Evolutionary conservation across 2,888 invertebrate species (phyloP).

Genomic region (Synergus gifuensis): DNA sequence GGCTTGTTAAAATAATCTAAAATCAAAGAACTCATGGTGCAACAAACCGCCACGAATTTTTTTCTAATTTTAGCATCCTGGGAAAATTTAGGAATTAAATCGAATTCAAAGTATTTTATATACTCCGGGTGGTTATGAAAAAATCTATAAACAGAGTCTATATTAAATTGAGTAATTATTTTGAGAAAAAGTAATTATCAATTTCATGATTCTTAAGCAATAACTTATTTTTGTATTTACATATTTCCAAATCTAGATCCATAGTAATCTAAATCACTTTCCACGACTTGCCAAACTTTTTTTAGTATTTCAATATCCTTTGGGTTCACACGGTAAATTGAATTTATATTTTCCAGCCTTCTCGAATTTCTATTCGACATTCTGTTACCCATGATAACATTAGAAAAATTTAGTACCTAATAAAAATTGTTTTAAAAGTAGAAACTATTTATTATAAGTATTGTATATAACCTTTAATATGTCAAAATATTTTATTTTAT

Average conservation of each 20-base stretch:
- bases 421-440: neutral
- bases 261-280: constrained; percentile 49
- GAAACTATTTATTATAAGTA: neutral
- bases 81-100: constrained; percentile 50
- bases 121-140: constrained; percentile 53
- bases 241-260: constrained; percentile 48
- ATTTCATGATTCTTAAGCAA: neutral
- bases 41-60: constrained; percentile 49
- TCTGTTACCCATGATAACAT: neutral
- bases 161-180: neutral
- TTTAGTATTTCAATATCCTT: constrained; percentile 44
- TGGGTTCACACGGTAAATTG: constrained; percentile 41
- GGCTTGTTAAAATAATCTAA: constrained; percentile 51
- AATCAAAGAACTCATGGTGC: constrained; percentile 48
- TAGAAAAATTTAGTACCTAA: neutral
- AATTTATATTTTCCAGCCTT: constrained; percentile 12
- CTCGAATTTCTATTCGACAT: neutral
- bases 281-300: constrained; percentile 52
- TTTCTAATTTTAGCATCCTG: constrained; percentile 49
- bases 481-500: neutral
- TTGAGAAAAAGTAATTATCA: neutral
- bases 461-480: neutral
- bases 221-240: constrained; percentile 34
- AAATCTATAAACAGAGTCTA: constrained; percentile 41
- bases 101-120: constrained; percentile 52